Evolutionary conservation across 2,888 invertebrate species (phyloP), one percentile per base, ranked within the genome.

Genomic region (Cerastoderma edule): DNA sequence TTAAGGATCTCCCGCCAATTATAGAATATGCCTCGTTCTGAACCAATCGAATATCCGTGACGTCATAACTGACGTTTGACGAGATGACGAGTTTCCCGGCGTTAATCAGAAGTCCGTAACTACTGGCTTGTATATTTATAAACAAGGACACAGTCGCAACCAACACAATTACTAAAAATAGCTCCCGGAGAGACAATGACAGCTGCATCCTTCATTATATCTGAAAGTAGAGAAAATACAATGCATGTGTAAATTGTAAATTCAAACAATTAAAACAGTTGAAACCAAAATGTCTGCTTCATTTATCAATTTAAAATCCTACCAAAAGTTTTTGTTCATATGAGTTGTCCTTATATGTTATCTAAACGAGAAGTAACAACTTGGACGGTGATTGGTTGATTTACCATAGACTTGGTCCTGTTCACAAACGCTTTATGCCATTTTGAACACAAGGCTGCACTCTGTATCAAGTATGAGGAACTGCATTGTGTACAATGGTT

Each of bases 111-210:
- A 64, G 16, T 27, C 63, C 76, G 57, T 76, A 65, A 54, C 65
- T 64, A 56, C 69, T 72, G 53, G 67, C 63, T 56, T 76, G 72
- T 30, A 64, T 56, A 44, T 76, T 76, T 16, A 72, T 64, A 27
- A 72, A 27, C 13, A 72, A 35, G 0, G 76, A 76, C 6, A 72
- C 30, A 16, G 72, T 64, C 30, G 76, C 75, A 5, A 72, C 64
- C 27, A 54, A 56, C n/a, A 72, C 4, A 24, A 76, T 71, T 24
- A 76, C 53, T 6, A 72, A 24, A 64, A 76, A 68, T 22, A 75
- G 64, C 44, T 71, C 68, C 44, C 76, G 63, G 4, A 66, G 22
- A 27, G 64, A 33, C 24, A 56, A 33, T 2, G 35, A 33, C 16
- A 44, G 10, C 39, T 54, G 24, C 74, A 74, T 74, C 16, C 28